These are phyloP conservation scores for Adelognathus sp. DNA, from an alignment of 2,888 invertebrate species.

Conservation along the genomic window DNA sequence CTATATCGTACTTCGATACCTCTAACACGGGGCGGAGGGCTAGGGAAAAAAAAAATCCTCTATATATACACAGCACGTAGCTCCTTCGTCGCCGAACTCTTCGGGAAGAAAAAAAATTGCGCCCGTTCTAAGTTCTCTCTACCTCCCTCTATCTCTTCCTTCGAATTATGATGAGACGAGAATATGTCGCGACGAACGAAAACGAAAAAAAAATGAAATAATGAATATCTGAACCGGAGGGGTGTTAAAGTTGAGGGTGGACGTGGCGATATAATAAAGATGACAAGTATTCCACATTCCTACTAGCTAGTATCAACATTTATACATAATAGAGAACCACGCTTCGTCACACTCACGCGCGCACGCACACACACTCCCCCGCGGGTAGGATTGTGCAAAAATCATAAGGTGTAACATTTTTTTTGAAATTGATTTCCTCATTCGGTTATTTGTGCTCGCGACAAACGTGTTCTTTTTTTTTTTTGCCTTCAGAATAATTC, in stretches of 20 bases:
- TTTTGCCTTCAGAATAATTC: background rate
- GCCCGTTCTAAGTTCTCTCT: background rate
- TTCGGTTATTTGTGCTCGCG: background rate
- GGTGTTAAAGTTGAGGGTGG: slow-evolving; percentile 3
- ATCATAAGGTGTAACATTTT: slow-evolving; percentile 38
- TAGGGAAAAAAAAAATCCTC: slow-evolving; percentile 64
- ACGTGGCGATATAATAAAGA: slow-evolving; percentile 66
- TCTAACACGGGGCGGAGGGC: slow-evolving; percentile 58
- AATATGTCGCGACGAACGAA: slow-evolving; percentile 34
- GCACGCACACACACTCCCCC: slow-evolving; percentile 59
- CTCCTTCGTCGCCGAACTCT: slow-evolving; percentile 48
- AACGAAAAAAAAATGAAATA: too few relatives aligned
- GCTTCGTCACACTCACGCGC: slow-evolving; percentile 65
- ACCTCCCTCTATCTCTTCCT: too few relatives aligned
- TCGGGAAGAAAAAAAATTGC: slow-evolving; percentile 21
- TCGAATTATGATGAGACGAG: slow-evolving; percentile 32
- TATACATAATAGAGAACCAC: slow-evolving; percentile 78
- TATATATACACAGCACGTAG: slow-evolving; percentile 71
- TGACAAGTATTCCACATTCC: slow-evolving; percentile 77
- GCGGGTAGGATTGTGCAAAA: slow-evolving; percentile 65
- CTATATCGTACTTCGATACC: slow-evolving; percentile 65
- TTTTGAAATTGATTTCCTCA: background rate
- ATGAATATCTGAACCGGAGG: background rate
- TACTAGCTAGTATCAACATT: slow-evolving; percentile 80
- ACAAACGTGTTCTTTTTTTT: background rate